phyloP scores from a whole-genome alignment of 1,140 invertebrate genomes.

The Diplogasteroides magnus region DNA sequence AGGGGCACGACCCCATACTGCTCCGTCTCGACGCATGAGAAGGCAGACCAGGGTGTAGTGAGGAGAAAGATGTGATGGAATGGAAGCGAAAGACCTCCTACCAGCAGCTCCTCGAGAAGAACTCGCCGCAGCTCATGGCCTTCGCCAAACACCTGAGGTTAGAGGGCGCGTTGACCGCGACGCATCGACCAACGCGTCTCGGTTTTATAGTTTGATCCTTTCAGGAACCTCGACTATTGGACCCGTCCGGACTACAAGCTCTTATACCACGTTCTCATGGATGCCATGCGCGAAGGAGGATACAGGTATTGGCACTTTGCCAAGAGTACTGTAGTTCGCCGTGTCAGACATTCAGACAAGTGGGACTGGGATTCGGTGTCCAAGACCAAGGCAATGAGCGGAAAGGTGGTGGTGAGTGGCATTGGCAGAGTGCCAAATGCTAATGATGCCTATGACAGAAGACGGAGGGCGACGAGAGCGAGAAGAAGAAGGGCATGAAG shows the following conservation, averaged over 20 bases:
- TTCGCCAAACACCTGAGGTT: not conserved
- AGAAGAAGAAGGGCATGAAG: no score
- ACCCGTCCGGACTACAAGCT: not conserved
- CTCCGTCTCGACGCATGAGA: not conserved
- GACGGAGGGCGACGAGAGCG: no score
- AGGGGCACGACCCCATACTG: not conserved
- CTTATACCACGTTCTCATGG: not conserved
- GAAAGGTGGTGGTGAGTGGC: no score
- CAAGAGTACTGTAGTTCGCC: not conserved
- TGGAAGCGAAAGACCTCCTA: not conserved
- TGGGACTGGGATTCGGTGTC: not conserved
- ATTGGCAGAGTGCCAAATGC: no score
- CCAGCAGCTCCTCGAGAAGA: not conserved
- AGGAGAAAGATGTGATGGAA: not conserved
- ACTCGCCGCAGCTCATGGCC: not conserved
- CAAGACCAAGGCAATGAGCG: no score
- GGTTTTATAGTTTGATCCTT: not conserved
- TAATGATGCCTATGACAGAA: no score
- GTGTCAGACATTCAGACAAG: not conserved
- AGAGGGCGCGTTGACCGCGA: no score
- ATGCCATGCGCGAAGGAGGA: not conserved
- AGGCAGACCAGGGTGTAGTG: not conserved
- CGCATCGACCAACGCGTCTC: no score
- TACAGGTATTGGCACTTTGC: not conserved
- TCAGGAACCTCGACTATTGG: not conserved